Base-by-base conservation (phyloP, 2,113 vertebrate genomes). In the Brienomyrus brachyistius region DNA sequence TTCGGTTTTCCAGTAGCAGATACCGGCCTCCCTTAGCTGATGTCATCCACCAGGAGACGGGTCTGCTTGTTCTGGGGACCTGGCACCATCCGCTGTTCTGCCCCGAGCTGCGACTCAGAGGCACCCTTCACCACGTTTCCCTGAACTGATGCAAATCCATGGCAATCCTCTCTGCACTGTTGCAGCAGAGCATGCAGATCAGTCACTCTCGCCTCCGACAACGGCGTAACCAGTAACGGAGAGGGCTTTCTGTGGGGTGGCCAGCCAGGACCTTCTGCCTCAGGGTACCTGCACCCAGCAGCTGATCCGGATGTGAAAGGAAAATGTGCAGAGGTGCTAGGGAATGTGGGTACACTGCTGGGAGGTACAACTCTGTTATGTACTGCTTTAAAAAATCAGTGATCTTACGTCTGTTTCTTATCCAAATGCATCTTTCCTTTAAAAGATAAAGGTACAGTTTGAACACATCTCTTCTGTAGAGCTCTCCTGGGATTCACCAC, bases 111-210 rank as follows among this genome's bases (percentile, higher is more conserved):
- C 15, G 5, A 87, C 13, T 54, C 85, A 56, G 11, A 51, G 31
- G 51, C 85, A 87, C 31, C 31, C 51, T 56, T 17, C 13, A 56
- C 19, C 23, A 52, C 13, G 56, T 86, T 86, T n/a, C 48, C 31
- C 31, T 21, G 35, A 87, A 87, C 50, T 87, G 85, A 87, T 87
- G 85, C 51, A 87, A 87, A 87, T 27, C 85, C 85, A 51, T 13
- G 17, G 85, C 85, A 87, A 87, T 54, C 45, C 51, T 56, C 23
- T 86, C n/a, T 2, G 45, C n/a, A 27, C 4, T 54, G 51, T 87
- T 87, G 85, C 85, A 54, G 85, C 31, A 87, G 85, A 15, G 21
- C 21, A 56, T 40, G 47, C 51, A 87, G 48, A 87, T 56, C 15
- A 87, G 27, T 40, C 50, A 23, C 48, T 56, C 13, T 56, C 51